Evolutionary conservation across 2,888 invertebrate species (phyloP).

Genomic region (Agriopis marginaria): DNA sequence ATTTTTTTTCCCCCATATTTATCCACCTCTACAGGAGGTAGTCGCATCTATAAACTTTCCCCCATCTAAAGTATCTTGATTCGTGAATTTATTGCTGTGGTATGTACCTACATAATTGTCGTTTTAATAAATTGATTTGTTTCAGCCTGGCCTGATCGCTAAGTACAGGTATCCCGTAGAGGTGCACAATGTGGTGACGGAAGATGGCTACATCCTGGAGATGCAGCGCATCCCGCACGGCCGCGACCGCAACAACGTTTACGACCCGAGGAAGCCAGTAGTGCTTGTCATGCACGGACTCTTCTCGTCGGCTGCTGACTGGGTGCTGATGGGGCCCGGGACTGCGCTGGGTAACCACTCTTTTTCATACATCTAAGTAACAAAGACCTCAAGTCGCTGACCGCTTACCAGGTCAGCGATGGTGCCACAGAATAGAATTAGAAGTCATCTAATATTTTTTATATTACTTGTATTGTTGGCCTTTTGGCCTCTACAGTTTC

Average conservation of each 20-base stretch:
- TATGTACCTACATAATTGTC: not conserved
- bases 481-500: too few species aligned
- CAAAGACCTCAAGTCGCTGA: too few species aligned
- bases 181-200: constrained; percentile 54
- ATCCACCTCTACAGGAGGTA: too few species aligned
- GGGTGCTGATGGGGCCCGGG: constrained; percentile 89
- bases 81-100: too few species aligned
- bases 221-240: constrained; percentile 57
- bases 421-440: too few species aligned
- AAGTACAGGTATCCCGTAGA: constrained; percentile 57
- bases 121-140: not conserved
- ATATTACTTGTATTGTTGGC: too few species aligned
- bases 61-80: too few species aligned
- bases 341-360: constrained; percentile 85
- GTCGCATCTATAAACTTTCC: too few species aligned
- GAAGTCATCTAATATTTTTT: too few species aligned
- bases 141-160: constrained; percentile 52
- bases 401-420: too few species aligned
- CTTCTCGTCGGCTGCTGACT: constrained; percentile 89
- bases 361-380: not conserved
- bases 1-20: too few species aligned
- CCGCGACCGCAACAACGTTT: constrained; percentile 51
- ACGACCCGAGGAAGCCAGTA: constrained; percentile 73
- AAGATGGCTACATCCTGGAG: constrained; percentile 58
- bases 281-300: constrained; percentile 89